Evolutionary conservation across 2,113 vertebrate species (phyloP).

Genomic region (Picathartes gymnocephalus): DNA sequence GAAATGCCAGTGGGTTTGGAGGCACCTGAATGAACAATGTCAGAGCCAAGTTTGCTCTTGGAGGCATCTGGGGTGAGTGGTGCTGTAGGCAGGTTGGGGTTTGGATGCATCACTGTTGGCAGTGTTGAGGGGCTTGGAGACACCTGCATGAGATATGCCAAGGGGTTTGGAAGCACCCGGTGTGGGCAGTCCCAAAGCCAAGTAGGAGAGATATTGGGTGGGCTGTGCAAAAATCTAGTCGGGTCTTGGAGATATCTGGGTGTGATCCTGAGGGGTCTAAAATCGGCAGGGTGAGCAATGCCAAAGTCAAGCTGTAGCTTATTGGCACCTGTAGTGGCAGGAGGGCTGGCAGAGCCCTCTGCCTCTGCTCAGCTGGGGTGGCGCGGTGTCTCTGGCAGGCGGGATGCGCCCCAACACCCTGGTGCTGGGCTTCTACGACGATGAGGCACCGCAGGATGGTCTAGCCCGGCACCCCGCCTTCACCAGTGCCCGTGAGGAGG

Average conservation of each 20-base stretch:
- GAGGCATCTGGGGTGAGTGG: neutral
- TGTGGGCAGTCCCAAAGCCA: neutral
- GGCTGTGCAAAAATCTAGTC: neutral
- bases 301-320: neutral
- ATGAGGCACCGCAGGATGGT: slow-evolving; percentile 70
- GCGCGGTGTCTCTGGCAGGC: slow-evolving; percentile 47
- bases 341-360: neutral
- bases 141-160: neutral
- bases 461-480: slow-evolving; percentile 65
- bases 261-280: neutral
- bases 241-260: neutral
- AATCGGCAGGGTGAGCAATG: neutral
- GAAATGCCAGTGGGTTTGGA: neutral
- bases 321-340: neutral
- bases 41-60: neutral
- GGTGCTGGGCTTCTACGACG: slow-evolving; percentile 86
- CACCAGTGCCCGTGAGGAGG: neutral
- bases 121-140: neutral
- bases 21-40: fast-evolving
- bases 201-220: neutral
- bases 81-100: neutral
- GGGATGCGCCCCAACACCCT: slow-evolving; percentile 92
- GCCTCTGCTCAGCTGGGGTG: neutral
- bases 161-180: fast-evolving
- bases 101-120: neutral